Base-by-base conservation (phyloP, 2,797 vertebrate species). In the Tenualosa ilisha region DNA sequence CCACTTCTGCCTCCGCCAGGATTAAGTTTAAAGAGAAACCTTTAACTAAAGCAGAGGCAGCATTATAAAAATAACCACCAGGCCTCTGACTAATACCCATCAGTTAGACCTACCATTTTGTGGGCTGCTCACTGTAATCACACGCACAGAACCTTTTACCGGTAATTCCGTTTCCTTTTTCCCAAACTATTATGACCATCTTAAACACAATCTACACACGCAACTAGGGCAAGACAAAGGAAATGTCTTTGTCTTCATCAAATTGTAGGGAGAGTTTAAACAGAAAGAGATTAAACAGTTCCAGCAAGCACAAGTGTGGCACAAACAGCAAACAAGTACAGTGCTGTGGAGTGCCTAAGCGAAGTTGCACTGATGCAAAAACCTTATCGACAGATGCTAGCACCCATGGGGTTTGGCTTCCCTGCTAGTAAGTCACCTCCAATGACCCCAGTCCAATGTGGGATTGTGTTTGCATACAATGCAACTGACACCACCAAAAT, bases 31-130 rank as follows among this genome's bases (percentile, higher is more conserved):
- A 79, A 79, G 72, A 43, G 40, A 40, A 79, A 79, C 72, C 72
- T 79, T 79, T 79, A 79, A 79, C 72, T 79, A 46, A 79, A 37
- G 37, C 72, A 79, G 72, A 46, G 72, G 72, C 72, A n/a, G 20
- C 37, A 43, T 43, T 46, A 79, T 40, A 46, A 79, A 79, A 79
- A 79, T 79, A 79, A 79, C 72, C 72, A 37, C 72, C 37, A 79
- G 15, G 37, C 72, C 43, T 79, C 72, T 79, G 40, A 79, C 72
- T 79, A 79, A 79, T 79, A 79, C 37, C 72, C 37, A 46, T 40
- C 72, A 22, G 40, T 26, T 17, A 37, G 65, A 31, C 37, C 37
- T 20, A 37, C 17, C 40, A 79, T 43, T 79, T 79, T 37, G 54
- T 37, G 6, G 31, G 4, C 26, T 40, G 26, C 6, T 37, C 31